Percentiles rank a stretch among this genome's conserved stretches.
Evolutionary conservation across 2,888 invertebrate species (phyloP).

Genomic region (Tetropium fuscum): DNA sequence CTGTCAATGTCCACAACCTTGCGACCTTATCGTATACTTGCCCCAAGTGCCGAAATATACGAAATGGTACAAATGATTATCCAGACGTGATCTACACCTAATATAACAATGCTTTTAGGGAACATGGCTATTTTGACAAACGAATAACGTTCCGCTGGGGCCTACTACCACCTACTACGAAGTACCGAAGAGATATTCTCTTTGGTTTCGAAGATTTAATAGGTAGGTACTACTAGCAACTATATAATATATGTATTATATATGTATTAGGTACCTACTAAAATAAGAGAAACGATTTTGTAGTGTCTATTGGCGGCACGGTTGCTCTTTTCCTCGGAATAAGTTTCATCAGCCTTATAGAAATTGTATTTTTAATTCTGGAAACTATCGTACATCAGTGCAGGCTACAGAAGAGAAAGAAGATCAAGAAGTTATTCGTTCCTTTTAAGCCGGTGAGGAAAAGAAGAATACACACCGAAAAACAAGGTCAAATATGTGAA

Average conservation of each 20-base stretch:
- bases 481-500: too few relatives aligned
- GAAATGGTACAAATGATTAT: conserved; percentile 59
- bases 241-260: background rate
- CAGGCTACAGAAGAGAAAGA: background rate
- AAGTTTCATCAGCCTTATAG: conserved; percentile 73
- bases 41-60: conserved; percentile 61
- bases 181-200: conserved; percentile 72
- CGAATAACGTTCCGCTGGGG: conserved; percentile 69
- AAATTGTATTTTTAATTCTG: conserved; percentile 68
- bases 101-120: conserved; percentile 49
- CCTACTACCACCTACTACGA: conserved; percentile 69
- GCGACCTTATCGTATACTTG: conserved; percentile 64
- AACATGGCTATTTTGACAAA: conserved; percentile 62
- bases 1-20: conserved; percentile 66
- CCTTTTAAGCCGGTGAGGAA: background rate
- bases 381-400: conserved; percentile 27
- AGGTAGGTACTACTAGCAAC: conserved; percentile 61
- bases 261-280: background rate
- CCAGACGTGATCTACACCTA: background rate
- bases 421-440: conserved; percentile 1
- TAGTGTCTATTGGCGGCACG: conserved; percentile 75
- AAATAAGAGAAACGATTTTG: too few relatives aligned
- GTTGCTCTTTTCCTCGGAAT: conserved; percentile 74
- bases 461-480: too few relatives aligned
- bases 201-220: conserved; percentile 75